These are phyloP conservation scores for Neodiprion pinetum DNA, from an alignment of 1,140 invertebrate genomes.

Conservation along the genomic window DNA sequence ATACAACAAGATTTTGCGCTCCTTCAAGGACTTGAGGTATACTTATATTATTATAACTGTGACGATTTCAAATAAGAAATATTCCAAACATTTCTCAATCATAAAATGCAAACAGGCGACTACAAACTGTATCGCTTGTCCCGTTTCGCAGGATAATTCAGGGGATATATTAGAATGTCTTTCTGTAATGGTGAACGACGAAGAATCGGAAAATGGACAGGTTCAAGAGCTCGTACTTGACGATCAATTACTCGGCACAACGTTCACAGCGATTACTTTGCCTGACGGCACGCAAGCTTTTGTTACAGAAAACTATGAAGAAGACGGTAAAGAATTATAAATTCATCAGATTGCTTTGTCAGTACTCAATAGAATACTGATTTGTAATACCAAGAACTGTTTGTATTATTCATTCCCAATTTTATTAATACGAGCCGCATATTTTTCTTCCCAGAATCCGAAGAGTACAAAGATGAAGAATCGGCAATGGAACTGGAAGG, in stretches of 20 bases:
- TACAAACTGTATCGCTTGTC: conserved; percentile 11
- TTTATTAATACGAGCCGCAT: background rate
- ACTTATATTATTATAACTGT: conserved; percentile 1
- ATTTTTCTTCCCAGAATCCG: conserved; percentile 27
- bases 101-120: background rate
- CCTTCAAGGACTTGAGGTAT: conserved; percentile 38
- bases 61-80: background rate
- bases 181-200: conserved; percentile 47
- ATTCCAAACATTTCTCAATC: background rate
- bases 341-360: background rate
- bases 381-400: too few species aligned
- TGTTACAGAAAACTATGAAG: conserved; percentile 41
- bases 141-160: conserved; percentile 36
- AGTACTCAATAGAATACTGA: too few species aligned
- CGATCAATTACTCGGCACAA: conserved; percentile 42
- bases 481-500: conserved; percentile 35
- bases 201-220: conserved; percentile 31
- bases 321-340: conserved; percentile 36
- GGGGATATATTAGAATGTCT: conserved; percentile 46
- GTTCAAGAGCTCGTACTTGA: conserved; percentile 47
- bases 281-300: conserved; percentile 55
- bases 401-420: too few species aligned
- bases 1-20: conserved; percentile 37
- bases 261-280: conserved; percentile 50
- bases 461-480: conserved; percentile 30